These are phyloP conservation scores for Euproctis similis DNA, from an alignment of 2,888 invertebrate species.

Conservation along the genomic window DNA sequence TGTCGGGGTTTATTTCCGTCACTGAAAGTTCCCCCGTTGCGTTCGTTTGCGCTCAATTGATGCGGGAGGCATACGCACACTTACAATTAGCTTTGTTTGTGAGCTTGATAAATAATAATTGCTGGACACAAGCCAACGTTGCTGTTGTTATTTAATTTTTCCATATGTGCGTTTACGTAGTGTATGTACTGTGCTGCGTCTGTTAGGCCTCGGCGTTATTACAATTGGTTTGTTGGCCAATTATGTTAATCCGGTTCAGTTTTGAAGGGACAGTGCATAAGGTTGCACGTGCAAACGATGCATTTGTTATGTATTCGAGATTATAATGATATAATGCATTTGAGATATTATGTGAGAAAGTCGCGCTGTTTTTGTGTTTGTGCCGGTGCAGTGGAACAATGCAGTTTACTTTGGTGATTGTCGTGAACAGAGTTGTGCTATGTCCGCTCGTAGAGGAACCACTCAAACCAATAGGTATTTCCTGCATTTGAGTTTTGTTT, in stretches of 20 bases:
- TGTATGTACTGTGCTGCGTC: conserved; percentile 11
- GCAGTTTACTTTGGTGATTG: conserved; percentile 71
- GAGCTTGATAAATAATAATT: conserved; percentile 58
- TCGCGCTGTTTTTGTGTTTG: conserved; percentile 38
- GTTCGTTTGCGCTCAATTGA: conserved; percentile 59
- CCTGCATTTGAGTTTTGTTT: too few species aligned
- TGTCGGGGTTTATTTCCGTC: conserved; percentile 72
- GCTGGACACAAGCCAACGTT: conserved; percentile 54
- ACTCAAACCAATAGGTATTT: conserved; percentile 54
- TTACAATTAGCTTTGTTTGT: conserved; percentile 68
- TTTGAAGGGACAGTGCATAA: conserved; percentile 52
- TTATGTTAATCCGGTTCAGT: conserved; percentile 70
- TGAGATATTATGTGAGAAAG: conserved; percentile 57
- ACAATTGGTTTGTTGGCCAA: conserved; percentile 45
- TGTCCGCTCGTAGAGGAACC: conserved; percentile 60
- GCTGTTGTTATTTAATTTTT: conserved; percentile 57
- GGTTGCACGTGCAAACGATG: conserved; percentile 61
- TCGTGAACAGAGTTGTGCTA: conserved; percentile 66
- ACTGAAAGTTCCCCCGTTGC: conserved; percentile 64
- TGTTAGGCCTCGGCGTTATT: conserved; percentile 55
- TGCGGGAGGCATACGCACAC: conserved; percentile 64
- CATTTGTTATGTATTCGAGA: conserved; percentile 47
- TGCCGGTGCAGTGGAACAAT: conserved; percentile 49
- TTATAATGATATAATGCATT: too few species aligned
- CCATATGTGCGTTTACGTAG: conserved; percentile 45